Conservation (phyloP, 1,140 invertebrate genomes). For the Pseudomyrmex flavicornis region DNA sequence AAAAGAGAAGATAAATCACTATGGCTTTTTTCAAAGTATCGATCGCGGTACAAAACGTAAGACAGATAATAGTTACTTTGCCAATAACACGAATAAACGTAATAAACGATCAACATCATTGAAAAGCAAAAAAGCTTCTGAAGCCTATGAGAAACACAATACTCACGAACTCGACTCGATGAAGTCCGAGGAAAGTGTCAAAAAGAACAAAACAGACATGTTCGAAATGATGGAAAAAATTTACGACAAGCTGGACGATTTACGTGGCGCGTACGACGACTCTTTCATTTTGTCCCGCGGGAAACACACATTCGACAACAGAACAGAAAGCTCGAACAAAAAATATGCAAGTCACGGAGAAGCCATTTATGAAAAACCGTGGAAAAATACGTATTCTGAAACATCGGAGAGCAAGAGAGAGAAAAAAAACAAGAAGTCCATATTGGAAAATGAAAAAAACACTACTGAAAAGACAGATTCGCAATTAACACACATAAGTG, state of each 20-base stretch:
- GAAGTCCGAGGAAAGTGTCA: neutral
- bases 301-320: conserved; percentile 28
- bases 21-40: neutral
- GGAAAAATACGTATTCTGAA: neutral
- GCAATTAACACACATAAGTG: neutral
- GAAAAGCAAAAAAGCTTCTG: neutral
- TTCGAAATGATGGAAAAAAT: neutral
- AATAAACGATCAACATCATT: neutral
- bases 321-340: neutral
- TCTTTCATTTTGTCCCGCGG: conserved; percentile 55
- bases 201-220: neutral
- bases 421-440: neutral
- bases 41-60: neutral
- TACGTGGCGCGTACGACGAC: conserved; percentile 10
- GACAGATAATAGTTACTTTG: neutral
- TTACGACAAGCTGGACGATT: neutral
- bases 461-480: neutral
- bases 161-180: neutral
- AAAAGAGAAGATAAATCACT: neutral
- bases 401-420: neutral
- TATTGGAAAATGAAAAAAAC: neutral
- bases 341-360: neutral
- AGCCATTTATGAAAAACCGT: neutral
- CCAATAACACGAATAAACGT: neutral
- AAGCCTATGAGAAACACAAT: neutral